Base-by-base conservation (phyloP, 2,113 vertebrate species). In the Gavialis gangeticus region DNA sequence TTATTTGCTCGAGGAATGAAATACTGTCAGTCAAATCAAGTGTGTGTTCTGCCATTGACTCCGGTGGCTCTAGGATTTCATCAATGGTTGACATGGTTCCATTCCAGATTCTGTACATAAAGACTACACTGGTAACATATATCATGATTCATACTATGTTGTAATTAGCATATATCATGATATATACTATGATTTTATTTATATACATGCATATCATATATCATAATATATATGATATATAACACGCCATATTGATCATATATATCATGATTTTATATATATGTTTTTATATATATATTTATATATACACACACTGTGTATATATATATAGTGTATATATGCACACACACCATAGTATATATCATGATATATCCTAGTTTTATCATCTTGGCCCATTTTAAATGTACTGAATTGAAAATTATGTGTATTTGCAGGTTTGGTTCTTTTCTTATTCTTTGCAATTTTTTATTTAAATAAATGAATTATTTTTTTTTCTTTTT, bases 401-500 rank as follows among this genome's bases (percentile, higher is more conserved):
- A 93, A 90, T 93, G 60, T 79, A 77, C 59, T 90, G 67, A 94
- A 85, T 30, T 22, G 15, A 90, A 46, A 91, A 92, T 90, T 93
- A 87, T 80, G 27, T 62, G 84, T 46, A 46, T 46, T 46, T 46
- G 76, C 56, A 95, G n/a, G 18, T 69, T 94, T 93, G 82, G 79
- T 69, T 46, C 16, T 30, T 90, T 91, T 83, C 82, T 87, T 91
- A 85, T 6, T 56, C 89, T 89, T 88, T 85, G 6, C 64, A 94
- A 79, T 83, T 34, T 10, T 88, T 94, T 94, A 93, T 77, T 9
- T 85, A 21, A 27, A 91, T 92, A 95, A 94, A 91, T 92, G 96
- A 96, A 73, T 25, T 73, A 92, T 82, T 85, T 66, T 91, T 81
- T 94, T 95, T 94, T 79, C 71, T 25, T 6, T 88, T 94, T 95